Evolutionary conservation across 2,113 vertebrate species (phyloP).

Genomic region (Scartelaos histophorus): DNA sequence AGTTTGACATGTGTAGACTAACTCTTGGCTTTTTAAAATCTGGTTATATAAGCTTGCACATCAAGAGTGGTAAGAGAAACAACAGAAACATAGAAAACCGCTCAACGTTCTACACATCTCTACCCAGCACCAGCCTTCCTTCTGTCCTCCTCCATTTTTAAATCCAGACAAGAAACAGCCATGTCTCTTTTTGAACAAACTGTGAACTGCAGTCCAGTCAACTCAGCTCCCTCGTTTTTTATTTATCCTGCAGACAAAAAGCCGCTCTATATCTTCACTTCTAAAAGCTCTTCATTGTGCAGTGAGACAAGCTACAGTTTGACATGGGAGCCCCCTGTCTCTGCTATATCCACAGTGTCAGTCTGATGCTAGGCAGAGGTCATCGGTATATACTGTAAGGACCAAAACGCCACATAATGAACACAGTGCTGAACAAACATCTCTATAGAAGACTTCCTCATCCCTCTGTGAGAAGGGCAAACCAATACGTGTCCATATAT

Average conservation of each 20-base stretch:
- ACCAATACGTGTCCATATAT: slow-evolving; percentile 70
- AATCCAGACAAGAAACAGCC: slow-evolving; percentile 12
- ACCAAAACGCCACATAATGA: slow-evolving; percentile 68
- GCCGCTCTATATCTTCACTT: slow-evolving; percentile 23
- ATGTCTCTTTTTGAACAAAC: slow-evolving; percentile 29
- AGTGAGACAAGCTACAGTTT: slow-evolving; percentile 46
- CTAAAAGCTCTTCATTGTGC: slow-evolving; percentile 36
- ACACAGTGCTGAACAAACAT: slow-evolving; percentile 62
- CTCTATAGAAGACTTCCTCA: slow-evolving; percentile 53
- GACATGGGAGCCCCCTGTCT: slow-evolving; percentile 47
- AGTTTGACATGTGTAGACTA: neutral
- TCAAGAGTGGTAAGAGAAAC: slow-evolving; percentile 6
- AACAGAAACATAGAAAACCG: slow-evolving; percentile 20
- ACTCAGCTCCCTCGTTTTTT: slow-evolving; percentile 32
- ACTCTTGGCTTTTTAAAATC: neutral
- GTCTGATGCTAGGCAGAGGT: slow-evolving; percentile 65
- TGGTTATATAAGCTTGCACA: neutral
- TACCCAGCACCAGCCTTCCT: slow-evolving; percentile 5
- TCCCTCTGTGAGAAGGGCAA: slow-evolving; percentile 73
- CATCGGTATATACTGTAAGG: slow-evolving; percentile 61
- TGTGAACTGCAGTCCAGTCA: slow-evolving; percentile 42
- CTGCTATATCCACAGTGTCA: slow-evolving; percentile 54
- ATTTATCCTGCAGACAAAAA: slow-evolving; percentile 51
- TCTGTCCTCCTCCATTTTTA: slow-evolving; percentile 32
- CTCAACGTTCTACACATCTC: slow-evolving; percentile 27